Conservation (phyloP, 2,113 vertebrate species). For the Poecile atricapillus region DNA sequence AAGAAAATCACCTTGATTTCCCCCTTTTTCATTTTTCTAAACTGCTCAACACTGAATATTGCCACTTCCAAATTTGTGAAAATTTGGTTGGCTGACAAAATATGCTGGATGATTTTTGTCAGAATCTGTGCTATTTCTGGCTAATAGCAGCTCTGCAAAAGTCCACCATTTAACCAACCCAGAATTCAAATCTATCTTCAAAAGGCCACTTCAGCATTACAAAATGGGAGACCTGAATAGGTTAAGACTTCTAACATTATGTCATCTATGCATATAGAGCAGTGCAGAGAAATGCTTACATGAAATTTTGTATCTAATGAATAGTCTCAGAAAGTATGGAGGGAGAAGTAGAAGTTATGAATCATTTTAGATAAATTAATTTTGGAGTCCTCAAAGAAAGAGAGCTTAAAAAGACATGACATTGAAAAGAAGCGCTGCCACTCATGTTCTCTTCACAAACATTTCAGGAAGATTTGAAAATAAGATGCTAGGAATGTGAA, state of each 20-base stretch:
- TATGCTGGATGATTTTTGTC: background rate
- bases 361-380: background rate
- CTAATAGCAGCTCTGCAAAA: background rate
- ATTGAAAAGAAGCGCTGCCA: background rate
- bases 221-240: background rate
- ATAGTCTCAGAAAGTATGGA: background rate
- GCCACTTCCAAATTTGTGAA: background rate
- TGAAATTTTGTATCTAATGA: background rate
- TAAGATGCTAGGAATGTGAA: background rate
- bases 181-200: background rate
- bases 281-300: background rate
- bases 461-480: background rate
- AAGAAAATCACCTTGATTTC: background rate
- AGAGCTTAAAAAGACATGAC: background rate
- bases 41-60: background rate
- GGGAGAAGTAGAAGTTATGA: background rate
- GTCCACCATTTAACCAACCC: background rate
- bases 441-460: background rate
- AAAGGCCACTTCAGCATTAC: background rate
- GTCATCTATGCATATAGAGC: background rate
- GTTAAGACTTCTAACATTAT: background rate
- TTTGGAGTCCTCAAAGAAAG: background rate
- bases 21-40: background rate
- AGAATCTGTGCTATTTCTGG: background rate
- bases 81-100: background rate